phyloP scores from a whole-genome alignment of 2,888 invertebrate genomes.

The Aquatica leii region DNA sequence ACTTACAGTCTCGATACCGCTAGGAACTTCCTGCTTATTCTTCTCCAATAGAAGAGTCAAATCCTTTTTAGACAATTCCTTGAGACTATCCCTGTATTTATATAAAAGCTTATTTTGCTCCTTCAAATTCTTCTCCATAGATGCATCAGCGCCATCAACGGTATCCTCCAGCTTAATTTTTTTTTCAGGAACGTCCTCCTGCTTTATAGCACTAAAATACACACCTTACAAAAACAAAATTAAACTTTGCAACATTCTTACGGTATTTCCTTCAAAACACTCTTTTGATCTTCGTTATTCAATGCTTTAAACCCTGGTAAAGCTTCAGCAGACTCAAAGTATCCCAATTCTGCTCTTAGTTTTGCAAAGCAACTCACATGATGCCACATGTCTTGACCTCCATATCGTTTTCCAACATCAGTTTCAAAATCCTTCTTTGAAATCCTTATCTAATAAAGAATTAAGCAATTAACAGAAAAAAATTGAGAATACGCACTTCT shows the following conservation, averaged over 20 bases:
- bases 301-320: slow-evolving; percentile 81
- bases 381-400: slow-evolving; percentile 89
- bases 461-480: slow-evolving; percentile 3
- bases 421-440: slow-evolving; percentile 87
- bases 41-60: slow-evolving; percentile 70
- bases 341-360: slow-evolving; percentile 75
- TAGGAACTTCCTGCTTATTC: slow-evolving; percentile 77
- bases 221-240: neutral
- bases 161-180: slow-evolving; percentile 74
- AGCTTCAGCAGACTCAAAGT: slow-evolving; percentile 73
- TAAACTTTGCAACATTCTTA: slow-evolving; percentile 57
- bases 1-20: slow-evolving; percentile 72
- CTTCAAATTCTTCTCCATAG: slow-evolving; percentile 67
- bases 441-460: slow-evolving; percentile 67
- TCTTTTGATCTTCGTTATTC: slow-evolving; percentile 73
- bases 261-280: slow-evolving; percentile 71
- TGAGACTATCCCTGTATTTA: slow-evolving; percentile 70
- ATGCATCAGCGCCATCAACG: slow-evolving; percentile 63
- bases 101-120: slow-evolving; percentile 79
- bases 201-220: slow-evolving; percentile 57
- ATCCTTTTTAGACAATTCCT: slow-evolving; percentile 68
- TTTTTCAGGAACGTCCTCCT: slow-evolving; percentile 70
- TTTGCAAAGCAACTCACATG: slow-evolving; percentile 91
- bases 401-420: slow-evolving; percentile 80
- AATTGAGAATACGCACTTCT: slow-evolving; percentile 60